These are phyloP conservation scores for Prunella fulvescens DNA, from an alignment of 2,113 vertebrate genomes.

Conservation along the genomic window DNA sequence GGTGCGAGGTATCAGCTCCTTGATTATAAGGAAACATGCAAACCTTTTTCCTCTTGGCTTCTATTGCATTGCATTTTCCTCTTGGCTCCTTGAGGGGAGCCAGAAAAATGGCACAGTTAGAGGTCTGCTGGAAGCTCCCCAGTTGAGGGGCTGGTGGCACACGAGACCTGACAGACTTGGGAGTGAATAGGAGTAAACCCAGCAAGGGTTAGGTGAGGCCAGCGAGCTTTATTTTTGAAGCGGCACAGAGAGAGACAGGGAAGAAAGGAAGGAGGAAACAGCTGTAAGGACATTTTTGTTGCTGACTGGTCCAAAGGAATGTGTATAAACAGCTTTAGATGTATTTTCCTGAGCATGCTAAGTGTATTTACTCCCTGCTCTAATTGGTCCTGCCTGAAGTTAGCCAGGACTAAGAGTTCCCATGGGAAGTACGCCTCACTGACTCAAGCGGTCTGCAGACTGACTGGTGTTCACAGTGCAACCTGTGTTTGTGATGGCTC, in stretches of 20 bases:
- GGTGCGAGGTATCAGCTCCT: neutral
- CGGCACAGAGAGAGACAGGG: neutral
- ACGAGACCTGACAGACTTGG: neutral
- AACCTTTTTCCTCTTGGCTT: neutral
- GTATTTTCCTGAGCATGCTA: conserved; percentile 53
- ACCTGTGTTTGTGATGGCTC: conserved; percentile 50
- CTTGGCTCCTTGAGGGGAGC: neutral
- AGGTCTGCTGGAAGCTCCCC: neutral
- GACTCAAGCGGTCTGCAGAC: neutral
- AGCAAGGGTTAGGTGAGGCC: conserved; percentile 40
- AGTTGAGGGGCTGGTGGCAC: neutral
- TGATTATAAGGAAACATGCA: neutral
- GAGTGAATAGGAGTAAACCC: neutral
- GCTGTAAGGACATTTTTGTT: conserved; percentile 52
- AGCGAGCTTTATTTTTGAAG: conserved; percentile 22
- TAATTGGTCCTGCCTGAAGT: conserved; percentile 46
- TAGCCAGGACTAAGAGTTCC: conserved; percentile 52
- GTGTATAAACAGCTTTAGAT: conserved; percentile 57
- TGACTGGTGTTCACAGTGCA: neutral
- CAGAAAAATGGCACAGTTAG: neutral
- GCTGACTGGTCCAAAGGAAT: conserved; percentile 51
- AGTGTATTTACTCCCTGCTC: conserved; percentile 55
- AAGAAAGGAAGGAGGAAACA: conserved; percentile 24
- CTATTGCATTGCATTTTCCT: neutral
- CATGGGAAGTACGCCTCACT: conserved; percentile 44